These are phyloP conservation scores for Lasioglossum malachurum DNA, from an alignment of 2,888 invertebrate species.

Conservation along the genomic window DNA sequence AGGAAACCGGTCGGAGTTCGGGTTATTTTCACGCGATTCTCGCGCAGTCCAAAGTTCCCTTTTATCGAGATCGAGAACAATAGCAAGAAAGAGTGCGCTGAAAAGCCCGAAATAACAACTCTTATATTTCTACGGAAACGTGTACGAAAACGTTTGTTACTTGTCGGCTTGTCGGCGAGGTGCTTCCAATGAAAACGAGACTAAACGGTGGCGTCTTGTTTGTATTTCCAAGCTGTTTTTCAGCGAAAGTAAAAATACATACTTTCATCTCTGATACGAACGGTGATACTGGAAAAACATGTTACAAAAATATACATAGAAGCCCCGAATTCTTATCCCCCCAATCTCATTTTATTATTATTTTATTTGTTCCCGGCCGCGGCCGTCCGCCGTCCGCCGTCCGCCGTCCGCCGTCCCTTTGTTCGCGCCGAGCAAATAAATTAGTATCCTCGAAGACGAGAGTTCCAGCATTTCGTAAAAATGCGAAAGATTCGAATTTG, in stretches of 20 bases:
- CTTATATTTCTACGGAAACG: neutral
- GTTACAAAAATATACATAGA: neutral
- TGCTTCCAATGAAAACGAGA: neutral
- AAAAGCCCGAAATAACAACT: neutral
- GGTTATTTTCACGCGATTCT: neutral
- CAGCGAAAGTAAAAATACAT: slow-evolving; percentile 3
- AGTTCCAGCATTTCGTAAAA: neutral
- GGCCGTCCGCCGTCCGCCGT: neutral
- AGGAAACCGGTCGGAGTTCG: neutral
- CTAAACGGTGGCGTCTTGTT: neutral
- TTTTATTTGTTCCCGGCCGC: neutral
- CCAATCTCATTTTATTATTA: too few relatives aligned
- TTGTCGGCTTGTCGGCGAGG: neutral
- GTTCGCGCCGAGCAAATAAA: neutral
- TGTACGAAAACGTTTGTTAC: neutral
- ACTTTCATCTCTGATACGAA: neutral
- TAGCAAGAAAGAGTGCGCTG: neutral
- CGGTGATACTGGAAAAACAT: neutral
- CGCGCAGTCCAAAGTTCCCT: neutral
- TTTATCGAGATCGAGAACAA: neutral
- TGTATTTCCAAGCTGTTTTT: neutral
- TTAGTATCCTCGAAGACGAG: neutral
- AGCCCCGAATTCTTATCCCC: neutral
- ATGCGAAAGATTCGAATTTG: neutral
- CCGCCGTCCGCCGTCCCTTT: neutral